Conservation (phyloP, 2,888 invertebrate species). For the Rhagonycha lutea region DNA sequence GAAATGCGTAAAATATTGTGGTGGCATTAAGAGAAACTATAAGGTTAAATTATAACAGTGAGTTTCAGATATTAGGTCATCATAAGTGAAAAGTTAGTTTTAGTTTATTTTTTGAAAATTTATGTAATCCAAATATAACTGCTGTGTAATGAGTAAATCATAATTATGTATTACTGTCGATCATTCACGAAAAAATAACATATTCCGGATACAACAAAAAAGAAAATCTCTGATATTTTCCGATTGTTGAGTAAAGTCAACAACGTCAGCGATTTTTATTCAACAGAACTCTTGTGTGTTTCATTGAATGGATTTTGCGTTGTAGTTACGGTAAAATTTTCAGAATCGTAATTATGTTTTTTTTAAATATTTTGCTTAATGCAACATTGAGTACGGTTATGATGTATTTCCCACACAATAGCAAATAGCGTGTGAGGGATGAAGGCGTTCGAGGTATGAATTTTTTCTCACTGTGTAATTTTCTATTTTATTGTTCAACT, state of each 20-base stretch:
- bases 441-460: neutral
- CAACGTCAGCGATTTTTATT: neutral
- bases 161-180: neutral
- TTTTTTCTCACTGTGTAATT: neutral
- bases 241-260: neutral
- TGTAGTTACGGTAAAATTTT: neutral
- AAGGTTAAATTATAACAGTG: no score
- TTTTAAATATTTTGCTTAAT: neutral
- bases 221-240: neutral
- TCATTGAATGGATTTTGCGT: neutral
- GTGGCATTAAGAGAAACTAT: neutral
- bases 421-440: neutral
- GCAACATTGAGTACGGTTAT: neutral
- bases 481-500: neutral
- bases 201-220: neutral
- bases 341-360: neutral
- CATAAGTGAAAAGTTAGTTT: no score
- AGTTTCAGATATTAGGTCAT: no score
- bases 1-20: neutral
- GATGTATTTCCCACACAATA: neutral
- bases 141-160: no score
- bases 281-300: neutral
- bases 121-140: neutral
- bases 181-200: neutral
- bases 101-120: no score